A percentile compares a stretch with the other conserved stretches of the same genome.
Evolutionary conservation across 2,888 invertebrate genomes (phyloP).

Genomic region (Lepidocyrtoides sp.): DNA sequence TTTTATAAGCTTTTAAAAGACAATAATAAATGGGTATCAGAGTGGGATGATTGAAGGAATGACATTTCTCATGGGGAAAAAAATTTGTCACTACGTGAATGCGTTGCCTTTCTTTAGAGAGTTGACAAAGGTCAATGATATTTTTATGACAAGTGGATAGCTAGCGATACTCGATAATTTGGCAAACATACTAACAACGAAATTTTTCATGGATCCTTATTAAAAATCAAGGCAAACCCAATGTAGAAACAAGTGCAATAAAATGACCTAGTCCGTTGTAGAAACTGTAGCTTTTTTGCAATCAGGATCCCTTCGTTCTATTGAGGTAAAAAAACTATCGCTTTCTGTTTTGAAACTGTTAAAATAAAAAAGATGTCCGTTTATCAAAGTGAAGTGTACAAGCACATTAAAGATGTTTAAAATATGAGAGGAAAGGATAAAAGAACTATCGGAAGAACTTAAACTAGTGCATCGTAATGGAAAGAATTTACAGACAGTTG

Average conservation of each 20-base stretch:
- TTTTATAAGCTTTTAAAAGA: neutral
- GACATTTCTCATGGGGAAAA: neutral
- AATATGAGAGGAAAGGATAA: no score
- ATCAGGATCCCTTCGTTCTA: no score
- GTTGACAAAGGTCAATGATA: conserved; percentile 58
- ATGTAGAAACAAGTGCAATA: no score
- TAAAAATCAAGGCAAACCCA: no score
- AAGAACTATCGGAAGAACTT: no score
- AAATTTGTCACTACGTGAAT: neutral
- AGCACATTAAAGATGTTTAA: neutral
- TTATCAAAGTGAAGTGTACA: neutral
- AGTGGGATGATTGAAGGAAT: neutral
- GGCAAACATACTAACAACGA: neutral
- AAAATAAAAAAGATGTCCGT: no score
- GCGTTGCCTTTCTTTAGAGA: neutral
- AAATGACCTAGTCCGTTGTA: no score
- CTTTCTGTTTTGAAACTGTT: no score
- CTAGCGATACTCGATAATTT: no score
- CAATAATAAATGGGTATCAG: conserved; percentile 8
- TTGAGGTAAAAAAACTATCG: no score
- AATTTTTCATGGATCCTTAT: no score
- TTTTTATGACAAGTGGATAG: neutral
- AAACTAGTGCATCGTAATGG: neutral
- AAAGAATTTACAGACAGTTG: neutral
- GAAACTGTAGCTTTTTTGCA: no score